Evolutionary conservation across 2,888 invertebrate genomes (phyloP), one percentile per base, ranked within the genome.

Genomic region (Parascotia fuliginaria): DNA sequence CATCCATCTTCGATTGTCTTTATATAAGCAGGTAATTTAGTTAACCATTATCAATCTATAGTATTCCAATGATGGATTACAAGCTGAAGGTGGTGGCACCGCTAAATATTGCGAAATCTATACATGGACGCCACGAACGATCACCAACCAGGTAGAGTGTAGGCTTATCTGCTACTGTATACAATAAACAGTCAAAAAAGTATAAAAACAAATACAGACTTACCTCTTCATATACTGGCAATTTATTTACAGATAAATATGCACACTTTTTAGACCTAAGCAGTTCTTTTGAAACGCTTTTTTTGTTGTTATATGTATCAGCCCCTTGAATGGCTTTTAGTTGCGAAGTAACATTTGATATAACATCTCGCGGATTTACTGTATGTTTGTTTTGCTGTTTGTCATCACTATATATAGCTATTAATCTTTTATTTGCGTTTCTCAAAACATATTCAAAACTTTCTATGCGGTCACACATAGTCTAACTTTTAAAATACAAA

Each of bases 321-420:
- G 89, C 86, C 2, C 55, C 67, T 33, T 86, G 81, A 3, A 89
- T 75, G 0, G 79, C 83, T 62, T 75, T 81, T n/a, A 91, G 61
- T 67, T 90, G 86, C 9, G 63, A 62, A 12, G 74, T 71, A 7
- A 90, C 80, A 53, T 63, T 74, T 13, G 68, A 55, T 55, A 90
- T 65, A 2, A 90, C 77, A 60, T 86, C 84, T 46, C 75, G 65
- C 0, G 78, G 70, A 42, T 65, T 72, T n/a, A 50, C 62, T 1
- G 11, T 52, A 9, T 24, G 19, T 16, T 53, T 47, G 2, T 52
- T 64, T 34, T 41, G 24, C 16, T 52, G 49, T 51, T 42, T 44
- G 13, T 28, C 67, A 16, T 58, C 52, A 28, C 52, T 60, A 43
- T 89, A 88, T 0, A 88, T 54, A 1, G 52, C 11, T 42, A 55